These are phyloP conservation scores for Apodemus speciosus DNA, from an alignment of 2,113 vertebrate genomes.

Conservation along the genomic window DNA sequence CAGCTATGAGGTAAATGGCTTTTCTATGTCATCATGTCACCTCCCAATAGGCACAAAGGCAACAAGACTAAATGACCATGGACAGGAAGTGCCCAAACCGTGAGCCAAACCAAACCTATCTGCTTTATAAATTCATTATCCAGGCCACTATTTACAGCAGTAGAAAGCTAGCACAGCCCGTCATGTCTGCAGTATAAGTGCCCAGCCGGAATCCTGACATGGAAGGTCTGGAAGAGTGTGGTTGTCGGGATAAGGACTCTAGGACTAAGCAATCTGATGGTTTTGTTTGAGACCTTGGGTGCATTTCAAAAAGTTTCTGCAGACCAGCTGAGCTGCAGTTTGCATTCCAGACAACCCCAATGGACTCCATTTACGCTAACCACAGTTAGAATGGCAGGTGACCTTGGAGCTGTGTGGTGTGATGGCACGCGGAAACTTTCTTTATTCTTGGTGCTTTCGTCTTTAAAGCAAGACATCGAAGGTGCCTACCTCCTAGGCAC, in stretches of 20 bases:
- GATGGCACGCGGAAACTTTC: not conserved
- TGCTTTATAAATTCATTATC: not conserved
- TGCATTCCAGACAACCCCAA: not conserved
- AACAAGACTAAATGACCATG: not conserved
- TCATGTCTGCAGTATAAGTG: not conserved
- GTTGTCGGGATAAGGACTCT: not conserved
- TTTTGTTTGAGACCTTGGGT: not conserved
- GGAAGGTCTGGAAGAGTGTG: not conserved
- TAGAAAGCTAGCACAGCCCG: not conserved
- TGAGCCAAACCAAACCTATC: not conserved
- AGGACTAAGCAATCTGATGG: not conserved
- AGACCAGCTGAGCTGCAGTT: not conserved
- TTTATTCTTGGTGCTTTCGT: not conserved
- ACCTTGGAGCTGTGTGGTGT: not conserved
- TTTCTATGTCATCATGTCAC: not conserved
- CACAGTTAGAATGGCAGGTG: not conserved
- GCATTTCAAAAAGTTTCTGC: not conserved
- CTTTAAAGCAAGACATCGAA: not conserved
- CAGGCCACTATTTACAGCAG: not conserved
- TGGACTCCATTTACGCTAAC: not conserved
- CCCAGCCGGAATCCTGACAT: not conserved
- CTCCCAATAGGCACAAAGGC: not conserved
- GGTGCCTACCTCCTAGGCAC: not conserved
- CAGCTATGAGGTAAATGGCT: not conserved
- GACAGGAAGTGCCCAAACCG: not conserved